Base-by-base conservation (phyloP, 2,113 vertebrate genomes). In the Phyllostomus discolor region DNA sequence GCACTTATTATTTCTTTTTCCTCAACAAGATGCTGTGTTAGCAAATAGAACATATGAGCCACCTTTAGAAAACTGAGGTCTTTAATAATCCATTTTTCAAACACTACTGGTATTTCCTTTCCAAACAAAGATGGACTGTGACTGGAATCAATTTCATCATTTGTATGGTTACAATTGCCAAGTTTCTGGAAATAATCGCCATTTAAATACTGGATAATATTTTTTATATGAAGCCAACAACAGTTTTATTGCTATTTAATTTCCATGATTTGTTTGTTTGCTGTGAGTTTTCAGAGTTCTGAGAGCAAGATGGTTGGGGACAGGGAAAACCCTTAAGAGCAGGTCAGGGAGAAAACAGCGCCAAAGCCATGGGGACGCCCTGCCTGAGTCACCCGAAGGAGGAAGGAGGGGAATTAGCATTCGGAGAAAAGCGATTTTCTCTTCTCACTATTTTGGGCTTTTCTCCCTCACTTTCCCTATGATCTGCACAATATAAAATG, bases 71-170 rank as follows among this genome's bases (percentile, higher is more conserved):
- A 98, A 98, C 62, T 67, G 57, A 97, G 84, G 91, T 94, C 97
- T 97, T 98, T 95, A 97, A 97, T 95, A 98, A 98, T 95, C 97
- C 90, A 92, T 98, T 98, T 98, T 98, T 98, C 96, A 98, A 98
- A 98, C 89, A 97, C 75, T 98, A 95, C 62, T 96, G 95, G 95
- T 96, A 98, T 98, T 98, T 98, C 97, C 94, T 98, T 98, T 97
- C 97, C 95, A 97, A 93, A 98, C 97, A 98, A 98, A 97, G 96
- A 98, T 88, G 81, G 91, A 85, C 96, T 82, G 67, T 84, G 88
- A 97, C 95, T 98, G 97, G 98, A 98, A 98, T 98, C 83, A 98
- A 96, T 98, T 98, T 98, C 79, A 97, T 97, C 92, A 97, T 98
- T 97, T 98, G 94, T 96, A 96, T 48, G 87, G 92, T 95, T 97